Percentiles rank a stretch among this genome's conserved stretches.
phyloP scores from a whole-genome alignment of 2,797 vertebrate genomes.

The Avahi laniger region DNA sequence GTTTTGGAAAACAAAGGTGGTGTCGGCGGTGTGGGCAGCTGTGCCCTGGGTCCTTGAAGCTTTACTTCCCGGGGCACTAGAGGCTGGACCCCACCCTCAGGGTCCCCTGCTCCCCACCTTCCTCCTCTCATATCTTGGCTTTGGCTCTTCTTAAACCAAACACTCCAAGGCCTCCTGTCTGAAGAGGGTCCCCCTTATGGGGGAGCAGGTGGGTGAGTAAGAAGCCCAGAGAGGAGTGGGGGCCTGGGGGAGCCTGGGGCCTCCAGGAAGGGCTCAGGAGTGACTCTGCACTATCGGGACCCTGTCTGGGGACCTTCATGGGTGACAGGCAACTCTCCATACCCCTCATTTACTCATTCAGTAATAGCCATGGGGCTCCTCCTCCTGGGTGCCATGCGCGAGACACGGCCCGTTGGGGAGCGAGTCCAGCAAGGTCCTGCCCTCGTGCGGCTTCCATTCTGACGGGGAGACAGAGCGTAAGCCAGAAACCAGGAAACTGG shows the following conservation, averaged over 20 bases:
- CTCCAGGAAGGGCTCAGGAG: neutral
- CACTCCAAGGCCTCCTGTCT: neutral
- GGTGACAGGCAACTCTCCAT: neutral
- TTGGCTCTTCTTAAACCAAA: neutral
- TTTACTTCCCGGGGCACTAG: neutral
- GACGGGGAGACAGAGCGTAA: neutral
- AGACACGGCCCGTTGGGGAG: neutral
- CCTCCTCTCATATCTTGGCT: neutral
- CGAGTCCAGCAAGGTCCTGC: neutral
- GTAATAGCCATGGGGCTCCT: accelerated
- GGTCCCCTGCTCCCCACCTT: neutral
- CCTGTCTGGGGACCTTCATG: neutral
- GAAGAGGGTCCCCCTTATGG: no score
- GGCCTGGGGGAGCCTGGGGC: neutral
- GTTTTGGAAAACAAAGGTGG: neutral
- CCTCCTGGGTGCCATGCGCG: accelerated
- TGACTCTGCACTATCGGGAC: neutral
- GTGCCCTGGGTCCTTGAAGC: neutral
- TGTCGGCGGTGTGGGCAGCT: neutral
- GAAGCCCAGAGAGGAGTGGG: neutral
- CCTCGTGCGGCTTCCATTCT: neutral
- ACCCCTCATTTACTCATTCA: neutral
- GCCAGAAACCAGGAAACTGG: neutral
- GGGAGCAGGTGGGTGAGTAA: neutral
- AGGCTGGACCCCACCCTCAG: neutral